phyloP scores from a whole-genome alignment of 2,113 vertebrate species.

The Alligator mississippiensis region DNA sequence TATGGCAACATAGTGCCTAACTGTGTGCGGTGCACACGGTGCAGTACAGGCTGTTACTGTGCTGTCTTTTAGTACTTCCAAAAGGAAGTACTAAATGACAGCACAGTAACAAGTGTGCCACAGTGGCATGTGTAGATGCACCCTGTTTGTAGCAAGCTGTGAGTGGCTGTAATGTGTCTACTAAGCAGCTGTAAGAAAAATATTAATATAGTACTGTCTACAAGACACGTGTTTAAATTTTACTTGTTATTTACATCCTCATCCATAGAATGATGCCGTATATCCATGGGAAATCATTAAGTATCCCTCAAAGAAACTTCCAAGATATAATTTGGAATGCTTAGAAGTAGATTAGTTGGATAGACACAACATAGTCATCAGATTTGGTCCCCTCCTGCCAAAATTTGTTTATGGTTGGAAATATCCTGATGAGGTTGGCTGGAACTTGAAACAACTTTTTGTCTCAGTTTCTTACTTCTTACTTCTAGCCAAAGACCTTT shows the following conservation, averaged over 20 bases:
- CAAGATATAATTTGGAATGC: not conserved
- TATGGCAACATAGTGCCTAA: no score
- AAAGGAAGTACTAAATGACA: no score
- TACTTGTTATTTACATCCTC: not conserved
- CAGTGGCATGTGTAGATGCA: not conserved
- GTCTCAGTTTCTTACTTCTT: not conserved
- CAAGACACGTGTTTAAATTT: not conserved
- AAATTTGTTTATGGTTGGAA: constrained; percentile 2
- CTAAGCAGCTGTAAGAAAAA: not conserved
- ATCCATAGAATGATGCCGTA: not conserved
- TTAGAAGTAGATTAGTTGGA: not conserved
- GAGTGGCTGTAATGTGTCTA: not conserved
- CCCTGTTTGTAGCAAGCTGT: not conserved
- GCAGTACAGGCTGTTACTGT: no score
- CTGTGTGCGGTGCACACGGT: no score
- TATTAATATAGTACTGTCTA: not conserved
- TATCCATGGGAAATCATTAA: not conserved
- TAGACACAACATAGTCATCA: not conserved
- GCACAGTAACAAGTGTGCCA: no score
- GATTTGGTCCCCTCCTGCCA: constrained; percentile 6
- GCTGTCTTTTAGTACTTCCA: no score
- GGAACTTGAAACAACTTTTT: not conserved
- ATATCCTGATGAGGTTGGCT: not conserved
- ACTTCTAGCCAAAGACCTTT: not conserved
- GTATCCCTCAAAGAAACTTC: not conserved